phyloP scores from a whole-genome alignment of 2,113 vertebrate species.

The Crotophaga sulcirostris region DNA sequence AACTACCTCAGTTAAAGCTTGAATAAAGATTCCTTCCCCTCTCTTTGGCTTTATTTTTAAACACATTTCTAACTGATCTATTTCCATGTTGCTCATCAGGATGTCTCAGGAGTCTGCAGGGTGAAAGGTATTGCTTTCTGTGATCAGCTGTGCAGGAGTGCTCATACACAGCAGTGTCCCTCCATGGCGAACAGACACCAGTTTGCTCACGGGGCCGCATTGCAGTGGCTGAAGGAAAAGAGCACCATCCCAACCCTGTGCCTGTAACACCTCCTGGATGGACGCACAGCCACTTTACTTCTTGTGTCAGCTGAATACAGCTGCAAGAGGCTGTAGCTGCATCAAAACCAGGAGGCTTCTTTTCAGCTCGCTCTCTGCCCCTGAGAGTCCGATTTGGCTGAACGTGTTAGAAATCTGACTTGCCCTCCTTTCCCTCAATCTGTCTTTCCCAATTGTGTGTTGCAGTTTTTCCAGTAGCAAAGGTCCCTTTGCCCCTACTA shows the following conservation, averaged over 20 bases:
- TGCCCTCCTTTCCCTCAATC: background rate
- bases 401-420: background rate
- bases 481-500: background rate
- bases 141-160: background rate
- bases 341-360: background rate
- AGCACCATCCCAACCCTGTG: background rate
- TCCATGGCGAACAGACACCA: background rate
- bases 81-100: background rate
- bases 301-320: background rate
- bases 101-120: background rate
- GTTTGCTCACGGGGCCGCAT: background rate
- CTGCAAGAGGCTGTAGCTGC: background rate
- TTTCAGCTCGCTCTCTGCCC: background rate
- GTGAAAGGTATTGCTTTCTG: background rate
- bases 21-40: background rate
- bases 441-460: background rate
- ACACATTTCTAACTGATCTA: background rate
- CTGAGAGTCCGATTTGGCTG: background rate
- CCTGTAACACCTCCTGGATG: background rate
- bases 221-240: background rate
- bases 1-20: background rate
- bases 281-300: background rate
- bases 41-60: background rate
- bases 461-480: background rate
- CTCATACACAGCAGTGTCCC: background rate